These are phyloP conservation scores for Agrochola litura DNA, from an alignment of 2,888 invertebrate genomes.

Conservation along the genomic window DNA sequence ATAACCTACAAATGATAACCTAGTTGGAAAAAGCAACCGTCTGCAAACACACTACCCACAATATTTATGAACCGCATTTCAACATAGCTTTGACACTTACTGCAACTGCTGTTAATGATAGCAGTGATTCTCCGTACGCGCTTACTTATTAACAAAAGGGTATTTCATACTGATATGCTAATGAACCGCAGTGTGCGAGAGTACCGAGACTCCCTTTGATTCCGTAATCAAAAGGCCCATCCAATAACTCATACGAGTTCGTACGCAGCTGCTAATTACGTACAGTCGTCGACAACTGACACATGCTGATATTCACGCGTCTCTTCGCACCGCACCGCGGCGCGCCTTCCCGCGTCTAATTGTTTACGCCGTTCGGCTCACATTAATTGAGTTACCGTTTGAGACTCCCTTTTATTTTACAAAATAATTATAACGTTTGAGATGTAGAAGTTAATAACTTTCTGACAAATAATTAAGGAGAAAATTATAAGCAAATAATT, in stretches of 20 bases:
- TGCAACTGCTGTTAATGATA: constrained; percentile 7
- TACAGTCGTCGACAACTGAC: constrained; percentile 61
- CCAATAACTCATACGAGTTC: constrained; percentile 63
- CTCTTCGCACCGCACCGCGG: constrained; percentile 15
- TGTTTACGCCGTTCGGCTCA: constrained; percentile 65
- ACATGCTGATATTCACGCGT: constrained; percentile 46
- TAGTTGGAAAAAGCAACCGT: background rate
- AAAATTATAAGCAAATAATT: constrained; percentile 26
- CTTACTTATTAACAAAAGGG: constrained; percentile 41
- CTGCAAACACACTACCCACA: background rate
- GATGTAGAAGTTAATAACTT: constrained; percentile 43
- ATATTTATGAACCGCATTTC: constrained; percentile 8
- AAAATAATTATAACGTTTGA: constrained; percentile 34
- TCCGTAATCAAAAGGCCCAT: constrained; percentile 66
- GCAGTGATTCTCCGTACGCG: constrained; percentile 7
- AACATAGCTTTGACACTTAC: background rate
- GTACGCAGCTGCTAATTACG: constrained; percentile 64
- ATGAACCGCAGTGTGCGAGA: constrained; percentile 53
- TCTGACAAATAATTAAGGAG: constrained; percentile 47
- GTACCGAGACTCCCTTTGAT: constrained; percentile 58
- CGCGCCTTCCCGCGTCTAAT: constrained; percentile 52
- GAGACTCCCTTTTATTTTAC: constrained; percentile 57
- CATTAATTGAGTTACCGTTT: constrained; percentile 66
- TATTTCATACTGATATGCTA: constrained; percentile 47
- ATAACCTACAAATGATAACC: background rate